Evolutionary conservation across 2,888 invertebrate genomes (phyloP).

Genomic region (Anthophora plumipes): DNA sequence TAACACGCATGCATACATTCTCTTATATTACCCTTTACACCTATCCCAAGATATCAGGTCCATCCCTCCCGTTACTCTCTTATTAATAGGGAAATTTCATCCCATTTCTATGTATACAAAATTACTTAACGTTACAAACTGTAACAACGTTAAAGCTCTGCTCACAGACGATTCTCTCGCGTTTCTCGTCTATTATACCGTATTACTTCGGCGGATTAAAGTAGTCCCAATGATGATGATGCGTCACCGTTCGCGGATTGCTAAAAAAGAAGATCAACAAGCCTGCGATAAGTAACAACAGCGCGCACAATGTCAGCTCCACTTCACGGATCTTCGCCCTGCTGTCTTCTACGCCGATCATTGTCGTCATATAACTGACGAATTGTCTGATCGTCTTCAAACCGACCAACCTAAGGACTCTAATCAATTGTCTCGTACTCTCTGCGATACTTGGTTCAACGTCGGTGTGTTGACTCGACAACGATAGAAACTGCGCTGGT

Average conservation of each 20-base stretch:
- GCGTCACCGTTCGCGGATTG: constrained; percentile 88
- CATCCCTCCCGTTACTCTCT: background rate
- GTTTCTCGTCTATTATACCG: too few relatives aligned
- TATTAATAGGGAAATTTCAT: constrained; percentile 29
- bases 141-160: constrained; percentile 28
- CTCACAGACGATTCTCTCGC: background rate
- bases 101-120: constrained; percentile 44
- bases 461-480: constrained; percentile 44
- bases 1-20: background rate
- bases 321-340: constrained; percentile 88
- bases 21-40: background rate
- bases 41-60: constrained; percentile 1
- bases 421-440: constrained; percentile 89
- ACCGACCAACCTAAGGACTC: constrained; percentile 89
- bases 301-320: constrained; percentile 91
- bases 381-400: constrained; percentile 89
- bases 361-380: constrained; percentile 88
- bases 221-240: constrained; percentile 95
- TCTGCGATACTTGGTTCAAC: constrained; percentile 87
- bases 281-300: constrained; percentile 91
- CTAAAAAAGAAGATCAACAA: constrained; percentile 91
- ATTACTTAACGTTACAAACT: constrained; percentile 43
- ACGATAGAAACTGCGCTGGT: constrained; percentile 75
- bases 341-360: constrained; percentile 87
- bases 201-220: constrained; percentile 90